A percentile compares a stretch with the other conserved stretches of the same genome.
phyloP scores from a whole-genome alignment of 2,113 vertebrate species.

The Crocuta crocuta region DNA sequence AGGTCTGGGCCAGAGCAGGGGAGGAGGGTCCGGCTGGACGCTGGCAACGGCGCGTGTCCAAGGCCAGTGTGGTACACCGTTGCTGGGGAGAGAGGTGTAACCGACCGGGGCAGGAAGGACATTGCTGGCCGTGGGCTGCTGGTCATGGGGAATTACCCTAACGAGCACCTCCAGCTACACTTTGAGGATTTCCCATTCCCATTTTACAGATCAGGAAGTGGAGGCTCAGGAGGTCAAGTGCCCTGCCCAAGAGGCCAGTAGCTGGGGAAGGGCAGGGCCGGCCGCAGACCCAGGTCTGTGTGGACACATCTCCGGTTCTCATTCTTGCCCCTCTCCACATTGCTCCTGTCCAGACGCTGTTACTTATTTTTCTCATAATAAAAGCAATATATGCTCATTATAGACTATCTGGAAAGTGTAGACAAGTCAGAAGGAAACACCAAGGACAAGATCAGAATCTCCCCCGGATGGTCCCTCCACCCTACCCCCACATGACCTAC shows the following conservation, averaged over 20 bases:
- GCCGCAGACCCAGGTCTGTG: background rate
- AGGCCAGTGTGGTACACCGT: background rate
- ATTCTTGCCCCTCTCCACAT: background rate
- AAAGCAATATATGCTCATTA: background rate
- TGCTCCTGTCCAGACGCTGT: background rate
- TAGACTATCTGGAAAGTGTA: constrained; percentile 5
- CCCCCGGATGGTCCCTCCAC: background rate
- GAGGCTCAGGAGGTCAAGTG: background rate
- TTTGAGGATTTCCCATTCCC: background rate
- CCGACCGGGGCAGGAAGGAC: background rate
- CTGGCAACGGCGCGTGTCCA: background rate
- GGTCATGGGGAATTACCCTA: background rate
- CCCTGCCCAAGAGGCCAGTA: background rate
- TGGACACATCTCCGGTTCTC: background rate
- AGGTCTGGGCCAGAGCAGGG: background rate
- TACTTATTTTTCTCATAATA: background rate
- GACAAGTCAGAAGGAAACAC: background rate
- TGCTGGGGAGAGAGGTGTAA: background rate
- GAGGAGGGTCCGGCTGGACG: rapidly evolving
- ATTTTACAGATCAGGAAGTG: background rate
- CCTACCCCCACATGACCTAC: background rate
- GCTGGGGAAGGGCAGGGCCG: background rate
- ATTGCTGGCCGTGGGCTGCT: background rate
- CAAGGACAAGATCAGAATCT: background rate
- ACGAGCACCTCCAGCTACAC: background rate